phyloP scores from a whole-genome alignment of 37 sponge, comb jelly and placozoan genomes.

The Eunapius fragilis region DNA sequence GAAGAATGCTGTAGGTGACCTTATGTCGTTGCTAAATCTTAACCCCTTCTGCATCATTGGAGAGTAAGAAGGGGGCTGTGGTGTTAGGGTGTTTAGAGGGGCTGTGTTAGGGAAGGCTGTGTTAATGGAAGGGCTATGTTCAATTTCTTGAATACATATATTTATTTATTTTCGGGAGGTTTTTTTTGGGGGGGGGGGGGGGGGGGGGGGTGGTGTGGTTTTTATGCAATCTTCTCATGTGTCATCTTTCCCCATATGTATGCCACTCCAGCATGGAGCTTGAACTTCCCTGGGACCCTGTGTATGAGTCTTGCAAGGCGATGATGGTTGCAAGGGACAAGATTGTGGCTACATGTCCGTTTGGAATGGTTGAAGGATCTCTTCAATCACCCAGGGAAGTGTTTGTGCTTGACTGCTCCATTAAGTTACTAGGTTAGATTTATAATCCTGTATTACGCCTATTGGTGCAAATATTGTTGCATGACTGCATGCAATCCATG shows the following conservation, averaged over 20 bases:
- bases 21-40: neutral
- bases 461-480: too few species aligned
- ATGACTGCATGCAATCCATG: neutral
- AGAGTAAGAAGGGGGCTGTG: too few species aligned
- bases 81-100: too few species aligned
- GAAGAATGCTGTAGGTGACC: constrained; percentile 17
- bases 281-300: constrained; percentile 66
- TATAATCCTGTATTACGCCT: neutral
- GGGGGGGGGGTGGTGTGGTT: neutral
- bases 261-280: constrained; percentile 45
- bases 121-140: neutral
- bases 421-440: neutral
- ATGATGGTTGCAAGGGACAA: constrained; percentile 32
- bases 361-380: neutral
- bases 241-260: neutral
- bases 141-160: too few species aligned
- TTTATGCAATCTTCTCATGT: too few species aligned
- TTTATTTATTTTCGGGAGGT: too few species aligned
- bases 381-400: neutral
- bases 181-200: neutral
- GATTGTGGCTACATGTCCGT: neutral
- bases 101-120: neutral
- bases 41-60: constrained; percentile 19
- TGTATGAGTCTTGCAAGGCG: constrained; percentile 26
- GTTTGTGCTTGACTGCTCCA: neutral